Percentiles rank a stretch among this genome's conserved stretches.
These are phyloP conservation scores for Metopolophium dirhodum DNA, from an alignment of 1,140 invertebrate species.

Conservation along the genomic window DNA sequence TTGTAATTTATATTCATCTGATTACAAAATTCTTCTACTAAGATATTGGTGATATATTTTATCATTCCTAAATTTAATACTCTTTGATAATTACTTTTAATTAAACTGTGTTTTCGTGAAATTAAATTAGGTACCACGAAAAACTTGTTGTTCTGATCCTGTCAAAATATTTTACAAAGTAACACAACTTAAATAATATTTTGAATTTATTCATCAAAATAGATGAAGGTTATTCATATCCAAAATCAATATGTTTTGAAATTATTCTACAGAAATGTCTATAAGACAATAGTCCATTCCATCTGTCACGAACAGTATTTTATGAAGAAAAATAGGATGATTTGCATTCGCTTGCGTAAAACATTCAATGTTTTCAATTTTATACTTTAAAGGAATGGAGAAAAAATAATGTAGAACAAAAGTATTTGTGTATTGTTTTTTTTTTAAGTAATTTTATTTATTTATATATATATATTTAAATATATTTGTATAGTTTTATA, in stretches of 20 bases:
- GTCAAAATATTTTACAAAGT: neutral
- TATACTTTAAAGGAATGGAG: neutral
- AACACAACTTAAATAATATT: neutral
- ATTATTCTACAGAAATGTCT: neutral
- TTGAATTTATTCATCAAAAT: neutral
- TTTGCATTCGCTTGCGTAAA: constrained; percentile 1
- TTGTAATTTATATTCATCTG: neutral
- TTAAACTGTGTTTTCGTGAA: neutral
- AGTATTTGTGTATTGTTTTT: neutral
- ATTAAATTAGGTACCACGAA: neutral
- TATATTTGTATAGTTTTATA: constrained; percentile 18
- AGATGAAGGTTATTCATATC: neutral
- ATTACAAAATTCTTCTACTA: neutral
- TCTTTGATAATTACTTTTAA: neutral
- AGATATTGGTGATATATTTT: neutral
- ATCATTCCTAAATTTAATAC: neutral
- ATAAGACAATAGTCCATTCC: neutral
- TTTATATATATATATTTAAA: constrained; percentile 21
- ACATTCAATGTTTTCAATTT: neutral
- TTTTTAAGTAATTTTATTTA: constrained; percentile 18
- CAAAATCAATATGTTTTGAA: neutral
- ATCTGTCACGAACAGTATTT: constrained; percentile 31
- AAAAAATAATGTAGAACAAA: neutral
- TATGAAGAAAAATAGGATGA: neutral
- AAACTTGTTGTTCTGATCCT: neutral